These are phyloP conservation scores for Leptopterna dolabrata DNA, from an alignment of 2,888 invertebrate genomes.

Conservation along the genomic window DNA sequence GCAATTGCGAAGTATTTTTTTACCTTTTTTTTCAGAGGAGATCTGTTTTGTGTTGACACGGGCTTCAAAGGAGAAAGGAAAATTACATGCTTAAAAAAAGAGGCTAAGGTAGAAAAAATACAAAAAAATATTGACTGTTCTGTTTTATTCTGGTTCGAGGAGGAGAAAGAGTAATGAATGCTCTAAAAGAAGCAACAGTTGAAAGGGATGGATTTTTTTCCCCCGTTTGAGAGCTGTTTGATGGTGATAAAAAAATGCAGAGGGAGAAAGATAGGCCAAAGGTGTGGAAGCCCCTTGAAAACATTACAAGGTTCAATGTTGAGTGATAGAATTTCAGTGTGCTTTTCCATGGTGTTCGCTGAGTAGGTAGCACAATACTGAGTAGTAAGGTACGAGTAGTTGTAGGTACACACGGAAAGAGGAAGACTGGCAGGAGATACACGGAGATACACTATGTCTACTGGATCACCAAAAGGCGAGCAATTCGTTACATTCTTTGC, in stretches of 20 bases:
- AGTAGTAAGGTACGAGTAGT: too few relatives aligned
- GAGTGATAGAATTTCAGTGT: too few relatives aligned
- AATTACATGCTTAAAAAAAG: not conserved
- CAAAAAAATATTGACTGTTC: not conserved
- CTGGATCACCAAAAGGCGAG: too few relatives aligned
- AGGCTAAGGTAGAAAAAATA: not conserved
- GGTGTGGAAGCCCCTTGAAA: not conserved
- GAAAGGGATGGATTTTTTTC: not conserved
- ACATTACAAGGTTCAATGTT: not conserved
- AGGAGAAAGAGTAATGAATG: not conserved
- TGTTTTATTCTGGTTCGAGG: not conserved
- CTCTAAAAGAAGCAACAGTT: not conserved
- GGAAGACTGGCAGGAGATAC: too few relatives aligned
- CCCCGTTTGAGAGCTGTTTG: not conserved
- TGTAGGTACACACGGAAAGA: too few relatives aligned
- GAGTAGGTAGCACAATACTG: too few relatives aligned
- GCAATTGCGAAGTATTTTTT: not conserved
- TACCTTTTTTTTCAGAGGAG: not conserved
- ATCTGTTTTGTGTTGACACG: not conserved
- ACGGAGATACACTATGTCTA: too few relatives aligned
- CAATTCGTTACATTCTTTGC: too few relatives aligned
- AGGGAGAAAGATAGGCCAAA: not conserved
- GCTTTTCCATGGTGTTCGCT: too few relatives aligned
- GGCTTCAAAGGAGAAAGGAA: not conserved
- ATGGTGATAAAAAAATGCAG: not conserved